A percentile compares a stretch with the other conserved stretches of the same genome.
Evolutionary conservation across 2,113 vertebrate species (phyloP).

Genomic region (Neotragus moschatus): DNA sequence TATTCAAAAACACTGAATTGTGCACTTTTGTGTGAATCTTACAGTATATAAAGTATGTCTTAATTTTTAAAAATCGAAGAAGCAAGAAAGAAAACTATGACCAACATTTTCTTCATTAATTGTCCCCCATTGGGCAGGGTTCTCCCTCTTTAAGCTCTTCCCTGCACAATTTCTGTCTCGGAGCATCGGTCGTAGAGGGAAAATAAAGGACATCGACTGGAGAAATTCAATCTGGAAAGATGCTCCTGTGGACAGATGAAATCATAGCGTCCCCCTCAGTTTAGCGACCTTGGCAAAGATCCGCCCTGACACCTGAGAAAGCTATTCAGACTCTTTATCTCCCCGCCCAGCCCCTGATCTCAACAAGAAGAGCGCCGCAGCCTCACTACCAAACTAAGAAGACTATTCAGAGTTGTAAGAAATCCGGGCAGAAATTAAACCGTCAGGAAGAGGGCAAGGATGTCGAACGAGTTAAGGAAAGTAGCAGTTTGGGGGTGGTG

Average conservation of each 20-base stretch:
- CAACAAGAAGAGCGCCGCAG: neutral
- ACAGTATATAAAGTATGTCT: neutral
- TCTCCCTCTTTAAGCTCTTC: neutral
- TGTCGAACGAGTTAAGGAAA: neutral
- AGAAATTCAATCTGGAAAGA: neutral
- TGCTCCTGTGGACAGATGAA: neutral
- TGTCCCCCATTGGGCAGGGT: accelerated
- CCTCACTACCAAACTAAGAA: neutral
- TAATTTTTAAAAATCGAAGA: neutral
- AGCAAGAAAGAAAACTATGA: neutral
- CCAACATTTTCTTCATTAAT: neutral
- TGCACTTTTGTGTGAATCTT: neutral
- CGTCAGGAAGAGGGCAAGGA: neutral
- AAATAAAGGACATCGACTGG: neutral
- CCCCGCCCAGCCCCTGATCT: no score
- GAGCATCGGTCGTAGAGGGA: neutral
- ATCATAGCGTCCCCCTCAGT: neutral
- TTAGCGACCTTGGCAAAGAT: neutral
- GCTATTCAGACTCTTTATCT: no score
- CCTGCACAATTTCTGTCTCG: neutral
- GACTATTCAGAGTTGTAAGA: neutral
- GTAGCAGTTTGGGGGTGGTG: neutral
- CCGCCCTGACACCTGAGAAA: neutral
- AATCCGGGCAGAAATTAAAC: neutral
- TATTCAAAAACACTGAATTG: neutral